Evolutionary conservation across 2,797 vertebrate genomes (phyloP).

Genomic region (Hypotaenidia philippensis): DNA sequence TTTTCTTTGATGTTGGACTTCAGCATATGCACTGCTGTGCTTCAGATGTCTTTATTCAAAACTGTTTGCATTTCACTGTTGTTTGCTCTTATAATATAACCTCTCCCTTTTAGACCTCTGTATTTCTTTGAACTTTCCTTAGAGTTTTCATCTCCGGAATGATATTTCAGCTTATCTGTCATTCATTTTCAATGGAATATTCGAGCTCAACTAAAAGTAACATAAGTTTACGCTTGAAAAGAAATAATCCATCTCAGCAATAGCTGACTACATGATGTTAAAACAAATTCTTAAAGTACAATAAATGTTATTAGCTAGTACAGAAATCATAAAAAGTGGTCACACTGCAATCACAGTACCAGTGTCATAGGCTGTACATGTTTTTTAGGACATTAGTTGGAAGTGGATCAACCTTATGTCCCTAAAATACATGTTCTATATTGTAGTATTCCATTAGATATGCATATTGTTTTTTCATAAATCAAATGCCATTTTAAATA

Average conservation of each 20-base stretch:
- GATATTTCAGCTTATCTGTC: conserved; percentile 9
- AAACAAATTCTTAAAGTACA: background rate
- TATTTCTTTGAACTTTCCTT: background rate
- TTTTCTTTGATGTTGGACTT: background rate
- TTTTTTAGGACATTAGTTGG: background rate
- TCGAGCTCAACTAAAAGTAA: background rate
- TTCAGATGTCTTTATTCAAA: conserved; percentile 18
- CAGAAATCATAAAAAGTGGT: background rate
- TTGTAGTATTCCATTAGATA: background rate
- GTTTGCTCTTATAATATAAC: background rate
- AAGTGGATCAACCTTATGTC: background rate
- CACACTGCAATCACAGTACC: background rate
- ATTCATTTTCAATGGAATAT: conserved; percentile 9
- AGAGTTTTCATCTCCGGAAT: conserved; percentile 6
- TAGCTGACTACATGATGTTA: background rate
- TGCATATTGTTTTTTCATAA: background rate
- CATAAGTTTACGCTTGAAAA: background rate
- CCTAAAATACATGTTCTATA: background rate
- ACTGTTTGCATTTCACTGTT: conserved; percentile 15
- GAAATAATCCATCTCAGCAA: background rate
- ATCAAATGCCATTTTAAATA: background rate
- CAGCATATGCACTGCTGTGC: background rate
- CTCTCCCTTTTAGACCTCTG: background rate
- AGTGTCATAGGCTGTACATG: background rate
- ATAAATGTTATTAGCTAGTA: background rate